Percentiles rank a stretch among this genome's conserved stretches.
These are phyloP conservation scores for Smittia aterrima DNA, from an alignment of 2,888 invertebrate species.

Conservation along the genomic window DNA sequence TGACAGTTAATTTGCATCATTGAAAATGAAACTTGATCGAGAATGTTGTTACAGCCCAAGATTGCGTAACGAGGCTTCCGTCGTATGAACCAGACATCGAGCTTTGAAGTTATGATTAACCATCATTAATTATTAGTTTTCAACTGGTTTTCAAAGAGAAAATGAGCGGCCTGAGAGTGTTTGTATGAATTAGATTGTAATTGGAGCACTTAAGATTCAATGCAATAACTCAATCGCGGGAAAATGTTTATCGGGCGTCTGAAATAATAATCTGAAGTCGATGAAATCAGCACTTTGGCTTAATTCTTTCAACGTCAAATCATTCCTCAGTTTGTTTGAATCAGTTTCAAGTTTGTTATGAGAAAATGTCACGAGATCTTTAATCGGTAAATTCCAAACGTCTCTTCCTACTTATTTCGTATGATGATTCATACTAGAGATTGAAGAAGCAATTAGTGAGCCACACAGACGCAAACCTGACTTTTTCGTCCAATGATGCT, in stretches of 20 bases:
- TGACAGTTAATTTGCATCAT: slow-evolving; percentile 19
- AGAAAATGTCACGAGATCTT: slow-evolving; percentile 6
- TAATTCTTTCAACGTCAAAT: neutral
- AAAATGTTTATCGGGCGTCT: slow-evolving; percentile 25
- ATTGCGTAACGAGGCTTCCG: slow-evolving; percentile 1
- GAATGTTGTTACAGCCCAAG: neutral
- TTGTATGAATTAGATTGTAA: neutral
- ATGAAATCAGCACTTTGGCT: neutral
- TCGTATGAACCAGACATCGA: neutral
- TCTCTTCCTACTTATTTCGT: slow-evolving; percentile 13
- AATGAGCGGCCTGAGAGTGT: too few relatives aligned
- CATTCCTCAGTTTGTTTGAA: neutral
- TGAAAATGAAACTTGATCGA: slow-evolving; percentile 13
- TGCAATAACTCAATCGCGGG: slow-evolving; percentile 27
- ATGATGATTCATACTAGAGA: neutral
- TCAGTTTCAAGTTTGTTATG: neutral
- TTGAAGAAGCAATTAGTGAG: neutral
- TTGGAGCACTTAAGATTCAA: neutral
- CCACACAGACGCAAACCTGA: slow-evolving; percentile 9
- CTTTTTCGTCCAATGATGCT: neutral
- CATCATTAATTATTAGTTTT: neutral
- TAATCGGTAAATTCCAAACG: neutral
- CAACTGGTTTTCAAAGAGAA: slow-evolving; percentile 3
- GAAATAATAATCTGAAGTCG: slow-evolving; percentile 8
- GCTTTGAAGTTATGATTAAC: neutral